Evolutionary conservation across 2,888 invertebrate species (phyloP).

Genomic region (Acanthosepion esculentum): DNA sequence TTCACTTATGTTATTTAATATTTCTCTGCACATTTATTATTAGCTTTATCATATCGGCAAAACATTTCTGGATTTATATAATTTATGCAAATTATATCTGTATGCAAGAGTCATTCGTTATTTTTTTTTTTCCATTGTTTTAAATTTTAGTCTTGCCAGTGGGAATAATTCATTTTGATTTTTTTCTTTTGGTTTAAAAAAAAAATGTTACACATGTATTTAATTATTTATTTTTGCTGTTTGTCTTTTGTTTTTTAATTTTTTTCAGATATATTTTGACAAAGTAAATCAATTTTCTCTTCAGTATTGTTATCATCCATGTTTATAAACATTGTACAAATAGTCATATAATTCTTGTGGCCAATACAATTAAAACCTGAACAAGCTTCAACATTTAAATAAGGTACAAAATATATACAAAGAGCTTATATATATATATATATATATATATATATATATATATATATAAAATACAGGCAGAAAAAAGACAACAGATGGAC

Average conservation of each 20-base stretch:
- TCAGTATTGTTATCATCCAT: background rate
- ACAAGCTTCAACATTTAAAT: slow-evolving; percentile 2
- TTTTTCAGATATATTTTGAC: background rate
- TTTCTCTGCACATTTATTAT: background rate
- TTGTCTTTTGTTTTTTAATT: background rate
- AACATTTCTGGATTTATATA: background rate
- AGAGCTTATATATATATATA: background rate
- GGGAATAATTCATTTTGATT: background rate
- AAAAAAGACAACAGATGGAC: background rate
- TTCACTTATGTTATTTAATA: background rate
- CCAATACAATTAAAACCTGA: background rate
- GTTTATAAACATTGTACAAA: background rate
- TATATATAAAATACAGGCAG: background rate
- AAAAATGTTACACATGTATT: too few relatives aligned
- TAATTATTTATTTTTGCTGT: background rate
- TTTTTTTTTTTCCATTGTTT: background rate
- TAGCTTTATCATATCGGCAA: background rate
- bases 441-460: background rate
- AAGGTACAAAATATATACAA: background rate
- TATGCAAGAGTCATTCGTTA: background rate
- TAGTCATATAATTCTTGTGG: background rate
- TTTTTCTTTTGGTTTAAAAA: too few relatives aligned
- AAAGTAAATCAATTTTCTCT: background rate
- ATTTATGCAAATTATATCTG: background rate
- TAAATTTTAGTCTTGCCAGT: background rate